A percentile compares a stretch with the other conserved stretches of the same genome.
These are phyloP conservation scores for Oceanites oceanicus DNA, from an alignment of 2,113 vertebrate species.

Conservation along the genomic window DNA sequence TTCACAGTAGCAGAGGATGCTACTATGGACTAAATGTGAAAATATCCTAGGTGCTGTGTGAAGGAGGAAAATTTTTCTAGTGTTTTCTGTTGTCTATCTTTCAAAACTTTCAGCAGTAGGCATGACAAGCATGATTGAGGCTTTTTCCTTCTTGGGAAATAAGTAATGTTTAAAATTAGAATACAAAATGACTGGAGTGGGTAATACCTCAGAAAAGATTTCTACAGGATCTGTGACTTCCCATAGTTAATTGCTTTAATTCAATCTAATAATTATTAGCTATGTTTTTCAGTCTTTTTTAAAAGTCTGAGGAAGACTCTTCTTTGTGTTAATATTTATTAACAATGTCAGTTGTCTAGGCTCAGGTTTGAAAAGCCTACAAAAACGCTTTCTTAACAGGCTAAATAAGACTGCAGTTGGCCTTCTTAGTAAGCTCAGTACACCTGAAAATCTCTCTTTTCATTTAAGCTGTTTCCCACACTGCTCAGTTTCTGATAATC, in stretches of 20 bases:
- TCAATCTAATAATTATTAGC: background rate
- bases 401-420: background rate
- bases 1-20: background rate
- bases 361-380: background rate
- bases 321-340: background rate
- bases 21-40: background rate
- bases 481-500: background rate
- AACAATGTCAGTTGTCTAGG: background rate
- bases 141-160: background rate
- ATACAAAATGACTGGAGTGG: background rate
- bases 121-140: background rate
- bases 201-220: background rate
- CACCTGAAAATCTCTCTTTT: background rate
- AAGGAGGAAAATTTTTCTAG: background rate
- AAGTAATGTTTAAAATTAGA: background rate
- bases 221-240: background rate
- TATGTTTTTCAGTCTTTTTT: background rate
- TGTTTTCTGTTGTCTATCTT: background rate
- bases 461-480: background rate
- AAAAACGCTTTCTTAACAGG: background rate
- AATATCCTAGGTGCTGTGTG: background rate
- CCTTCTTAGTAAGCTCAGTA: background rate
- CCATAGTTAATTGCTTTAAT: background rate
- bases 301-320: background rate
- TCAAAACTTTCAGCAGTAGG: background rate